A percentile compares a stretch with the other conserved stretches of the same genome.
Evolutionary conservation across 2,113 vertebrate genomes (phyloP).

Genomic region (Melanerpes aurifrons): DNA sequence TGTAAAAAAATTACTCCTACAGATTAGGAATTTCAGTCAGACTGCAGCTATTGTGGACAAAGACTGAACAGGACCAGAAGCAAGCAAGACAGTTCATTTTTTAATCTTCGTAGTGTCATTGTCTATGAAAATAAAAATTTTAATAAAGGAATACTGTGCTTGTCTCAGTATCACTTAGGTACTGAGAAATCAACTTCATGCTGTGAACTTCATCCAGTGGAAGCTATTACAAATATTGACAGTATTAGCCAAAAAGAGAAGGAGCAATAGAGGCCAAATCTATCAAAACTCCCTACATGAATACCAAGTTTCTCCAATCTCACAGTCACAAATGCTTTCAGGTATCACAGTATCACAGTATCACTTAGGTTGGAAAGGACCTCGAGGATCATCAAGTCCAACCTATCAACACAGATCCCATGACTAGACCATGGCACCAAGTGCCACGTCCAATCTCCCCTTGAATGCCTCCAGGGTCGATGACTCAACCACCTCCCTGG

Average conservation of each 20-base stretch:
- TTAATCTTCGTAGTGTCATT: neutral
- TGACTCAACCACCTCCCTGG: no score
- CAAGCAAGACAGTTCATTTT: neutral
- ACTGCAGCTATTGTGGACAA: neutral
- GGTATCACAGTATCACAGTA: no score
- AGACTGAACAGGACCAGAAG: neutral
- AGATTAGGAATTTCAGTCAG: neutral
- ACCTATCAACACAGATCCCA: no score
- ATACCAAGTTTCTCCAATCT: neutral
- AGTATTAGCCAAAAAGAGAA: neutral
- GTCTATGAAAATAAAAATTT: neutral
- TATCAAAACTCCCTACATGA: accelerated
- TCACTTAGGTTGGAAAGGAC: no score
- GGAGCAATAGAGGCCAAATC: neutral
- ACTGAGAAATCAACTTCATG: neutral
- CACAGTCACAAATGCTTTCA: neutral
- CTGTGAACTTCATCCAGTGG: neutral
- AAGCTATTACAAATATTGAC: neutral
- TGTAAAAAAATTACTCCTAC: neutral
- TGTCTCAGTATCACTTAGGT: neutral
- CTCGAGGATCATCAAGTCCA: no score
- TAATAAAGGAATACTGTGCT: neutral
- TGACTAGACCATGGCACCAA: no score
- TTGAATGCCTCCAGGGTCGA: no score
- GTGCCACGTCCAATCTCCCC: no score